A percentile compares a stretch with the other conserved stretches of the same genome.
These are phyloP conservation scores for Percopsis transmontana DNA, from an alignment of 2,113 vertebrate species.

Conservation along the genomic window DNA sequence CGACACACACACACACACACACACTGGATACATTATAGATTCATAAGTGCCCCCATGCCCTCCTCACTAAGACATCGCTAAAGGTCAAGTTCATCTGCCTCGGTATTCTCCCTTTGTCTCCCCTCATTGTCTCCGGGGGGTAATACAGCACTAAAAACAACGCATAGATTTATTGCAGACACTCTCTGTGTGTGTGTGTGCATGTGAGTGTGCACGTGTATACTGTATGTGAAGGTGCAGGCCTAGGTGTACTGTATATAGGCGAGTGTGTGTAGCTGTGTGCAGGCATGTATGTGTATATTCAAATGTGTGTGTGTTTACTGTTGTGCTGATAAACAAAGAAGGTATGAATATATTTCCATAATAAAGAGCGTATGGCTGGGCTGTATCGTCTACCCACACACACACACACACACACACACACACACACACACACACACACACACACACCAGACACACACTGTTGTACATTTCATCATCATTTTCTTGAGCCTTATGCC, in stretches of 20 bases:
- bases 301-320: conserved; percentile 35
- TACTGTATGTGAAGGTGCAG: background rate
- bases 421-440: conserved; percentile 28
- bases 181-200: conserved; percentile 1
- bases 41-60: conserved; percentile 71
- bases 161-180: conserved; percentile 56
- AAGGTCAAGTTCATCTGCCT: conserved; percentile 78
- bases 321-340: conserved; percentile 26
- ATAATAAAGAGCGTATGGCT: conserved; percentile 37
- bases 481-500: conserved; percentile 9
- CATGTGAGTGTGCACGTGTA: background rate
- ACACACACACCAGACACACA: conserved; percentile 24
- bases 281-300: conserved; percentile 8
- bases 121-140: conserved; percentile 63
- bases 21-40: conserved; percentile 66
- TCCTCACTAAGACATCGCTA: conserved; percentile 74
- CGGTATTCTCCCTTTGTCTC: conserved; percentile 62
- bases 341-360: conserved; percentile 60
- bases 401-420: no score
- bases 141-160: conserved; percentile 50
- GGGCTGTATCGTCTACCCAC: conserved; percentile 33
- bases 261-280: conserved; percentile 7
- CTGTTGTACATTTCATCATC: conserved; percentile 11
- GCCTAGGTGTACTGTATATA: background rate
- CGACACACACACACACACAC: conserved; percentile 6